A percentile compares a stretch with the other conserved stretches of the same genome.
phyloP scores from a whole-genome alignment of 1,140 invertebrate genomes.

The Sminthurinus signatus region DNA sequence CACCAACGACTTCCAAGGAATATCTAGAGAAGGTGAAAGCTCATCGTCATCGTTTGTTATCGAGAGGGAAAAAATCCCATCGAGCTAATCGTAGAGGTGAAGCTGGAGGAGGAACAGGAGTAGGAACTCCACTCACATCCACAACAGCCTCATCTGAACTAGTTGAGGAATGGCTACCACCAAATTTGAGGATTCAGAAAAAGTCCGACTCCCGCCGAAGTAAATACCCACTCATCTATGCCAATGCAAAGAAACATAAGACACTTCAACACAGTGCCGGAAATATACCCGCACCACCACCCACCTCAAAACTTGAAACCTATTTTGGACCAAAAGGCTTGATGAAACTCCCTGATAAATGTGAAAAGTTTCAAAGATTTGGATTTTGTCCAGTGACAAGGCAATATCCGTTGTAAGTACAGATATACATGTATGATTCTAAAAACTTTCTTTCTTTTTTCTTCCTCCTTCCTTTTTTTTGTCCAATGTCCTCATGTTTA shows the following conservation, averaged over 20 bases:
- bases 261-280: constrained; percentile 1
- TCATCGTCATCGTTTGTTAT: constrained; percentile 2
- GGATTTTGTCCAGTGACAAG: constrained; percentile 37
- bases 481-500: no score
- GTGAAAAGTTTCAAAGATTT: constrained; percentile 38
- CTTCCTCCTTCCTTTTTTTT: not conserved
- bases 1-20: not conserved
- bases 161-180: constrained; percentile 34
- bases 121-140: not conserved
- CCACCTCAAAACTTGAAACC: not conserved
- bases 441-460: not conserved
- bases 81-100: no score
- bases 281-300: no score
- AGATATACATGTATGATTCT: not conserved
- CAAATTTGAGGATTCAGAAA: constrained; percentile 1
- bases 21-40: not conserved
- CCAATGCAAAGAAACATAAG: not conserved
- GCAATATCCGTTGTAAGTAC: constrained; percentile 37
- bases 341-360: constrained; percentile 26
- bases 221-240: constrained; percentile 6
- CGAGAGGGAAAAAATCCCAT: constrained; percentile 6
- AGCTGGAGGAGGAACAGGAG: not conserved
- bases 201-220: not conserved
- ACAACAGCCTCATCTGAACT: constrained; percentile 34
- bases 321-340: not conserved